Evolutionary conservation across 2,113 vertebrate genomes (phyloP), one percentile per base, ranked within the genome.

Genomic region (Hucho hucho): DNA sequence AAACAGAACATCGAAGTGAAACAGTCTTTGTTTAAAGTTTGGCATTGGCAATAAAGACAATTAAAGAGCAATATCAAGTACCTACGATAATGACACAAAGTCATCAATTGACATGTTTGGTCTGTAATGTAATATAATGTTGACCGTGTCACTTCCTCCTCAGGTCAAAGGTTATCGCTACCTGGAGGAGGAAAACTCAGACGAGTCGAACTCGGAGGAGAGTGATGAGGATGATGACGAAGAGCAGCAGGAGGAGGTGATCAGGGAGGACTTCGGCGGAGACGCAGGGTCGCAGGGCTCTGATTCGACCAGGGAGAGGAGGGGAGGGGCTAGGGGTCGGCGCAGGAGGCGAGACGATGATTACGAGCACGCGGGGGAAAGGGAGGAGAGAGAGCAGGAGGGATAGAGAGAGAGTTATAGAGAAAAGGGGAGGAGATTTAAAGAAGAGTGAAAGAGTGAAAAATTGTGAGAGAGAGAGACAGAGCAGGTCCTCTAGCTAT

Each of bases 151-250:
- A 29, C 73, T 3, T 73, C 56, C 3, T 73, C 59, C 3, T 13
- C 79, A 94, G 93, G 92, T 94, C 67, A 94, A 94, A 92, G 97
- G 97, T 14, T 99, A 99, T 86, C 95, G 97, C 70, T 99, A 98
- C 88, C 78, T 99, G 84, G 95, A 97, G 73, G 96, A 97, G 14
- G 95, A 98, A 18, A 92, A 96, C 89, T 98, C 97, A 0, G 97
- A 99, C 0, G 96, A 95, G 86, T 95, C 95, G 0, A 96, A 93
- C 56, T 91, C 88, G 0, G 95, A 94, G 0, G 79, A 59, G 0
- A 92, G 89, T 0, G 82, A 73, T 0, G 87, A 86, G 46, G 11
- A 4, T 0, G 70, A 77, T 0, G 92, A 90, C 11, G 84, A 86
- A 3, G 87, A 84, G 0, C 87, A 88, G 1, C 81, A 89, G 67